Evolutionary conservation across 2,888 invertebrate species (phyloP), one percentile per base, ranked within the genome.

Genomic region (Phanerotoma sp.): DNA sequence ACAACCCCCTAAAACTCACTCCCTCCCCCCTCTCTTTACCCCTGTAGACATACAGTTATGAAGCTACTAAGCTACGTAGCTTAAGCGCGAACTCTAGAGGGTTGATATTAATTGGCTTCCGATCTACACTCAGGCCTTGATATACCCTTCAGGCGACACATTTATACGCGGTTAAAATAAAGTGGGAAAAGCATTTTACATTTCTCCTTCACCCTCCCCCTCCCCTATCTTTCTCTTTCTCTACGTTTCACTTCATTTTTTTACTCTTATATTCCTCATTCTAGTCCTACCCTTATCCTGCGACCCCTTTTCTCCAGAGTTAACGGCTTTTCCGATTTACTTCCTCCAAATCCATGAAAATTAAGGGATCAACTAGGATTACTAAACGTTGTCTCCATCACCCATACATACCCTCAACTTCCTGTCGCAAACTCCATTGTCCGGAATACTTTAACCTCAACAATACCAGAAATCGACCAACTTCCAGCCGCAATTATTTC

Each of bases 81-180:
- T 18, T 28, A 51, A 30, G 41, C 35, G 37, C 35, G 38, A 37
- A 35, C 38, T 13, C 18, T 41, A 33, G 40, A 38, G 56, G 54
- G 56, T 55, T 52, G 66, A 65, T 72, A 73, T 73, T 73, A 73
- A 73, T 73, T 73, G 71, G 71, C 71, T 71, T 71, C 71, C 70
- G 69, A 73, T 73, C 66, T 62, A 63, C 62, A 58, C 64, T 35
- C 53, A 30, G 15, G 60, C 62, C 60, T 61, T 61, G 61, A 63
- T 62, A 63, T 61, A 59, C 47, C 37, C 28, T 38, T 18, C 57
- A 53, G 61, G 51, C 57, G 58, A 21, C 49, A 30, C 51, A 46
- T 48, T 60, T 59, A 49, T 45, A 45, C 28, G 48, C 48, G 2
- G 16, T 38, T 38, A 18, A 10, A 11, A 18, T 38, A 38, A 18